Base-by-base conservation (phyloP, 1,140 invertebrate genomes). In the Pachyrhynchus sulphureomaculatus region DNA sequence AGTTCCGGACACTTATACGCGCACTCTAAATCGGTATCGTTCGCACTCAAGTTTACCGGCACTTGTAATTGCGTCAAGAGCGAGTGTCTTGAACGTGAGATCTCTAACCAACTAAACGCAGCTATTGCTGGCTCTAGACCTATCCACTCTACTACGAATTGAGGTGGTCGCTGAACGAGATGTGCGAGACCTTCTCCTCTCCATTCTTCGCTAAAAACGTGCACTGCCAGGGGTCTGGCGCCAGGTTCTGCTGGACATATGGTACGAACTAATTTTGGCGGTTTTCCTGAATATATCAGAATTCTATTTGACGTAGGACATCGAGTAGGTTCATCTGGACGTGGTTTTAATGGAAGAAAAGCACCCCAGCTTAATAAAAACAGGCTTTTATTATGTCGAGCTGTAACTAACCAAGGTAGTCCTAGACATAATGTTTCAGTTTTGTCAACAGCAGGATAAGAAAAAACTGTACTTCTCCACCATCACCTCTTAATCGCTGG, bases 1-100 rank as follows among this genome's bases (percentile, higher is more conserved):
- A 95, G 78, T 75, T 95, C 92, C 6, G 92, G 92, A 76, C 92
- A 95, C 72, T 88, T 88, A 70, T 87, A 84, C 64, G 80, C 78
- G 69, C 86, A 88, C 66, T 88, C 86, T 32, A 77, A 75, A 57
- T 75, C 83, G 0, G 83, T 85, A 26, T 85, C 85, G 68, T 85
- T 87, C 26, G 72, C 74, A 48, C 70, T 78, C 23, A 72, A 66
- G 64, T 81, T 86, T 68, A 73, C 71, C 6, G 74, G 74, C 29
- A 76, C 72, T 64, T 74, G 79, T 47, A 87, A 73, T 68, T 88
- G 86, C 66, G 86, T 81, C n/a, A 86, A 76, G 2, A 87, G 71
- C 1, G 85, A 82, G 5, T 84, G 82, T 36, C 82, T 78, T 5
- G 83, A 85, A 64, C 86, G 81, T 1, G 85, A 84, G 61, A 90